A percentile compares a stretch with the other conserved stretches of the same genome.
Conservation (phyloP, 2,113 vertebrate genomes). For the Lagopus muta region DNA sequence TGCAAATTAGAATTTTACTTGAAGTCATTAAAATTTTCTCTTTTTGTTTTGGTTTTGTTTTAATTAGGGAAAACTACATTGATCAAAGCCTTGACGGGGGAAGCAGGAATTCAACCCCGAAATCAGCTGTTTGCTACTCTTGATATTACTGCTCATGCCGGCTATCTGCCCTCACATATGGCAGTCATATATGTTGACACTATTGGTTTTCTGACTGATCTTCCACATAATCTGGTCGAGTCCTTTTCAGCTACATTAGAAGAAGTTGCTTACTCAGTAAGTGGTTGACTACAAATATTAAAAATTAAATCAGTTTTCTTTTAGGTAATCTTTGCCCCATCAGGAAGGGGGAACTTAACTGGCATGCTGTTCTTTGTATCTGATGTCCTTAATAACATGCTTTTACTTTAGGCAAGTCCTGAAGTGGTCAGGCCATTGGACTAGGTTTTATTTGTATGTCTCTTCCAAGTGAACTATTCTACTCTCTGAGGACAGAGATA, state of each 20-base stretch:
- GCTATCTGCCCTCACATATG: slow-evolving; percentile 84
- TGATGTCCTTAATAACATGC: not conserved
- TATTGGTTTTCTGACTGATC: slow-evolving; percentile 94
- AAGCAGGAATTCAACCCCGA: slow-evolving; percentile 81
- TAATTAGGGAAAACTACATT: slow-evolving; percentile 91
- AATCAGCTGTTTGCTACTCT: slow-evolving; percentile 93
- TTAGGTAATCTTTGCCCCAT: not conserved
- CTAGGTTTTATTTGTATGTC: not conserved
- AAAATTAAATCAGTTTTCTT: not conserved
- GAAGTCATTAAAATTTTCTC: not conserved
- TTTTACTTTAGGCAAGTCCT: not conserved
- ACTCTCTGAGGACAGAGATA: not conserved
- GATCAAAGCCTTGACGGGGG: slow-evolving; percentile 91
- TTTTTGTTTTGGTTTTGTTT: not conserved
- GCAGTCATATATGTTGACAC: slow-evolving; percentile 91
- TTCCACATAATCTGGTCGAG: slow-evolving; percentile 91
- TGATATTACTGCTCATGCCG: slow-evolving; percentile 90
- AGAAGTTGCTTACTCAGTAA: slow-evolving; percentile 89
- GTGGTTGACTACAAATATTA: not conserved
- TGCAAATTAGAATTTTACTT: not conserved
- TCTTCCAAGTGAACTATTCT: not conserved
- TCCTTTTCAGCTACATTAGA: slow-evolving; percentile 93
- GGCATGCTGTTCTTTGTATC: not conserved
- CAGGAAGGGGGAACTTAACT: not conserved
- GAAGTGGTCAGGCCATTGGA: not conserved